Evolutionary conservation across 2,113 vertebrate species (phyloP), one percentile per base, ranked within the genome.

Genomic region (Spilogale gracilis): DNA sequence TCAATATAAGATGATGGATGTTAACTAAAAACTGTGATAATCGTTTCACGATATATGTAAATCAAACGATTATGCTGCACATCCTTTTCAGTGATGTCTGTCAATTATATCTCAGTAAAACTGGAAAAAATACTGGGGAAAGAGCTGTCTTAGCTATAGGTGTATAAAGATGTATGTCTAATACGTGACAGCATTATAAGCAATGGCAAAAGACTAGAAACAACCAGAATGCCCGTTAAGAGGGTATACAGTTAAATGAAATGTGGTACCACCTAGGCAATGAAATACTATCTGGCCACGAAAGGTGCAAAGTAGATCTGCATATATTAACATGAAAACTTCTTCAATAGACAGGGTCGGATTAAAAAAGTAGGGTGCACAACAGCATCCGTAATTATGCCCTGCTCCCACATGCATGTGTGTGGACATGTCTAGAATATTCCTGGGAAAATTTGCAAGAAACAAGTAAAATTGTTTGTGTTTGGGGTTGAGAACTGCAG

Each of bases 201-300:
- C 30, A 83, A 65, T 71, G n/a, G 6, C 48, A 94, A 92, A 86
- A 79, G 17, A 83, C 78, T 27, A 96, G 79, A 89, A 96, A 91
- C 16, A 45, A 91, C 4, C 2, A 61, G 89, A 97, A 84, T 76
- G 6, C 2, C 32, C 73, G 9, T 80, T 93, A 69, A 17, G 52
- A 81, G 23, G 58, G 21, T 60, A 89, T 43, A 38, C 38, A 45
- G 10, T 69, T 95, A 81, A 96, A 86, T 52, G 32, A 95, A 95
- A 5, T 63, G 56, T 69, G 74, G n/a, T 92, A n/a, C 71, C 71
- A 65, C 11, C 12, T 7, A 43, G 48, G 32, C 16, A 76, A 88
- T 95, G 69, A 91, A 92, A 80, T 93, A 87, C 50, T 80, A 43
- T 43, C 76, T 25, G 89, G 8, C 18, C 27, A 88, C 9, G 25